These are phyloP conservation scores for Lasioglossum albipes DNA, from an alignment of 1,140 invertebrate species.

Conservation along the genomic window DNA sequence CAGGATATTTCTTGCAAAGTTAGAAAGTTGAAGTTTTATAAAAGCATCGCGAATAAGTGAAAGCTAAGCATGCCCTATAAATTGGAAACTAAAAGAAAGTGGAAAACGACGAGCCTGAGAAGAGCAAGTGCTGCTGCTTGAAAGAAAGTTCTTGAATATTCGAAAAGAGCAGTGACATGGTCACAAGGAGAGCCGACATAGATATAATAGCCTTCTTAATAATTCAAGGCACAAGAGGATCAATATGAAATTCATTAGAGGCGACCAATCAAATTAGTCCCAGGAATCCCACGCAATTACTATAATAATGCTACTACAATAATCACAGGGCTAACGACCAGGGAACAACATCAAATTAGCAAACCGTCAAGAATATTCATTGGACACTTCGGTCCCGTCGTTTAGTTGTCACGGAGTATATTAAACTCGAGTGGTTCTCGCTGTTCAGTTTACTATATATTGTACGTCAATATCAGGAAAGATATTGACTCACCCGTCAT, in stretches of 20 bases:
- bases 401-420: neutral
- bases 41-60: too few relatives aligned
- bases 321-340: neutral
- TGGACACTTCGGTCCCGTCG: neutral
- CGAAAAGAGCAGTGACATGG: too few relatives aligned
- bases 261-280: neutral
- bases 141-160: too few relatives aligned
- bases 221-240: neutral
- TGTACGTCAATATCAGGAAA: neutral
- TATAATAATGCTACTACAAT: neutral
- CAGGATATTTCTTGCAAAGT: too few relatives aligned
- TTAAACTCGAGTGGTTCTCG: neutral
- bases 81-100: too few relatives aligned
- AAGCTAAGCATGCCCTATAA: too few relatives aligned
- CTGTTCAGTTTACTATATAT: neutral
- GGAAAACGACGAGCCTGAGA: too few relatives aligned
- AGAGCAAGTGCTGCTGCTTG: too few relatives aligned
- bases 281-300: neutral
- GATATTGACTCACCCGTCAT: too few relatives aligned
- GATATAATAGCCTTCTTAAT: neutral
- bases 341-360: neutral
- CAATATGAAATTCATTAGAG: neutral
- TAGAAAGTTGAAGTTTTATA: too few relatives aligned
- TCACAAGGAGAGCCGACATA: too few relatives aligned
- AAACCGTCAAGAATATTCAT: neutral